Conservation (phyloP, 1,140 invertebrate species). For the Grapholita molesta region DNA sequence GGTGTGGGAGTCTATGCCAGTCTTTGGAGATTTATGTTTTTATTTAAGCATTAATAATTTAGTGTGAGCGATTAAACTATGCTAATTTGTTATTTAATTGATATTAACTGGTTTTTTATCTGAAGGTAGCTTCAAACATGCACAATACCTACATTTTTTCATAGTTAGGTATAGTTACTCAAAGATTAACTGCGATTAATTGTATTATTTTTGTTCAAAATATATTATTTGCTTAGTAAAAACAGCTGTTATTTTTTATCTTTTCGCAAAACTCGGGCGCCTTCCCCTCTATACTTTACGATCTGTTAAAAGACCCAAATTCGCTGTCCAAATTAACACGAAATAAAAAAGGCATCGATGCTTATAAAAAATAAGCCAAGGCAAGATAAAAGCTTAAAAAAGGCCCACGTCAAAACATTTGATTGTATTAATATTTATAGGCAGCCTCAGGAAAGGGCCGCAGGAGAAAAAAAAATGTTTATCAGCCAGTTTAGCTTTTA, state of each 20-base stretch:
- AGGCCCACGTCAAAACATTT: constrained; percentile 77
- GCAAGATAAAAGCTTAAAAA: constrained; percentile 76
- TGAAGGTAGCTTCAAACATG: neutral
- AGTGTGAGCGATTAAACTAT: constrained; percentile 72
- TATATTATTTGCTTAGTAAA: too few relatives aligned
- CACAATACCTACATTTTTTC: neutral
- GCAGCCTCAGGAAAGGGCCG: constrained; percentile 66
- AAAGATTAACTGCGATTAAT: constrained; percentile 39
- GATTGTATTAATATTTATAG: constrained; percentile 78
- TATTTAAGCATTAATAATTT: constrained; percentile 75
- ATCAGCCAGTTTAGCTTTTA: constrained; percentile 74
- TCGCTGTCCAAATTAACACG: constrained; percentile 79
- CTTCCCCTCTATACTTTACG: constrained; percentile 68
- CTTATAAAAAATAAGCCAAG: constrained; percentile 70
- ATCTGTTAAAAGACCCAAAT: constrained; percentile 78
- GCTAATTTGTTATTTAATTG: constrained; percentile 62
- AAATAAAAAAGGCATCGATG: constrained; percentile 76
- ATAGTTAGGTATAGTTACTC: constrained; percentile 16
- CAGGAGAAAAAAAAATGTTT: constrained; percentile 68
- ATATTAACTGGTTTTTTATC: constrained; percentile 52
- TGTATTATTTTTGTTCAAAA: too few relatives aligned
- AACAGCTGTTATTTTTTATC: neutral
- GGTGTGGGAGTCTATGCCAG: constrained; percentile 73
- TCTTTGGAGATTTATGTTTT: constrained; percentile 76
- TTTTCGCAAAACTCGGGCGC: constrained; percentile 44